Base-by-base conservation (phyloP, 2,888 invertebrate genomes). In the Aelia acuminata region DNA sequence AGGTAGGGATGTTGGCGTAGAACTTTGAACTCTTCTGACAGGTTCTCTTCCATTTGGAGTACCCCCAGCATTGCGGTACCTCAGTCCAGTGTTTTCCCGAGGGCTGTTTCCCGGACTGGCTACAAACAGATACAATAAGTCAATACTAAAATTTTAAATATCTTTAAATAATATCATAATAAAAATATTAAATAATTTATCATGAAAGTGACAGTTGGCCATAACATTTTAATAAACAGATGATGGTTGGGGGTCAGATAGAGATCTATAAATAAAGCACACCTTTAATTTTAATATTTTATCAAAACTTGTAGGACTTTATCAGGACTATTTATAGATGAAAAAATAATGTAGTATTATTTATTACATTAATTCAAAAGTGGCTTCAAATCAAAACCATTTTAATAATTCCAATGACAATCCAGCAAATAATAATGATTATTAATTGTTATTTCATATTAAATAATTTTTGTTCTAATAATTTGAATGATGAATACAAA, bases 1-100 rank as follows among this genome's bases (percentile, higher is more conserved):
- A 84, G 93, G 93, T 88, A 93, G 92, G 11, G 91, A 91, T 22
- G 91, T 91, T 22, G 91, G 91, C 4, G 91, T 91, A 86, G 91
- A 91, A 90, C 91, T 91, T 39, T 91, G 91, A n/a, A 91, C 91
- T 89, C 91, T 90, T 84, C 91, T 89, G 13, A 91, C 90, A 15
- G 91, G 90, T 57, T 92, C 92, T 88, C 91, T 91, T 91, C 91
- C 84, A 92, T 92, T 90, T 92, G 91, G 89, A 91, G 91, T 84
- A 91, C 92, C 91, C 39, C 89, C 88, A 63, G 89, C 87, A 31
- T 85, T 89, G n/a, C 91, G 90, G 87, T 91, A 91, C 35, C 91
- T 90, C 22, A 91, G 84, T 39, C 90, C 90, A 43, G 90, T 89
- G 84, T 90, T 89, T 75, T 90, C 89, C 26, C 88, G 48, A 13